phyloP scores from a whole-genome alignment of 37 sponge, comb jelly and placozoan species.

The Petrosia ficiformis region DNA sequence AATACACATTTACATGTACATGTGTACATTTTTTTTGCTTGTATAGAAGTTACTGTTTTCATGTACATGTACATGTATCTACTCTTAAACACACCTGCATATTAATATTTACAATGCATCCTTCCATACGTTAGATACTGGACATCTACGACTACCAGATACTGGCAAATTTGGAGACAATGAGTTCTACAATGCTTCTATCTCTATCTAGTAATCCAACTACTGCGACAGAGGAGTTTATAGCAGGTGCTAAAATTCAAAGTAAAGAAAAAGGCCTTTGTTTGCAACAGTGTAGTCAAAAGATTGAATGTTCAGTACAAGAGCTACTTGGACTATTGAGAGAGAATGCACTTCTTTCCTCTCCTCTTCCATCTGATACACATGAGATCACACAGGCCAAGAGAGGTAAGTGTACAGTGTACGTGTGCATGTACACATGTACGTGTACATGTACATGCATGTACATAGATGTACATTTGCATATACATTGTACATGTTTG shows the following conservation, averaged over 20 bases:
- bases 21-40: no score
- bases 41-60: no score
- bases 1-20: no score
- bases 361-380: constrained; percentile 22
- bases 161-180: constrained; percentile 50
- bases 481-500: no score
- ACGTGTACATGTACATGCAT: no score
- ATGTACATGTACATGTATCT: no score
- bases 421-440: no score
- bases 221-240: constrained; percentile 65
- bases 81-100: no score
- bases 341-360: constrained; percentile 40
- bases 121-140: constrained; percentile 43
- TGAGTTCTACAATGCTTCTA: constrained; percentile 67
- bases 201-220: constrained; percentile 61
- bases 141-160: constrained; percentile 80
- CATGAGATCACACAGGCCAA: constrained; percentile 50
- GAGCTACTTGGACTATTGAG: constrained; percentile 61
- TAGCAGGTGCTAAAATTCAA: constrained; percentile 57
- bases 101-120: no score
- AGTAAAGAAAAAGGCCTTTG: constrained; percentile 4
- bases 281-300: constrained; percentile 52
- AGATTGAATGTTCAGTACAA: constrained; percentile 80
- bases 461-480: no score
- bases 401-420: constrained; percentile 22